Conservation (phyloP, 2,113 vertebrate species). For the Zeus faber region DNA sequence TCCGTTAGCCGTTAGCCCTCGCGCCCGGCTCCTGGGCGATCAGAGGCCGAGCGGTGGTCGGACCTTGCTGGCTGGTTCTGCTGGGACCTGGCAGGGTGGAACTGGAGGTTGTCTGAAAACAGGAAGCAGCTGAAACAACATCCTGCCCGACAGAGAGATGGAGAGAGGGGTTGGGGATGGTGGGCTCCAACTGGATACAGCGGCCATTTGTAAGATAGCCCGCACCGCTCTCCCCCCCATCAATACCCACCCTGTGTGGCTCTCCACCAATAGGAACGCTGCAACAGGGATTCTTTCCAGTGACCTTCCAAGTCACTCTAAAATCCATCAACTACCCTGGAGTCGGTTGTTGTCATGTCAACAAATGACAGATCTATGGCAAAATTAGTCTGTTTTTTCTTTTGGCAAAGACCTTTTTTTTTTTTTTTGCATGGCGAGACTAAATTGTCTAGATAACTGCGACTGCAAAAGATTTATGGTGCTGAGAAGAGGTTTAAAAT, state of each 20-base stretch:
- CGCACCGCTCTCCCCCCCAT: slow-evolving; percentile 20
- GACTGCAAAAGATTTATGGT: too few relatives aligned
- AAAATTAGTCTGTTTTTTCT: too few relatives aligned
- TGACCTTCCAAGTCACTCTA: too few relatives aligned
- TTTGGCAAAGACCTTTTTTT: too few relatives aligned
- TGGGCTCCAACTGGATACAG: slow-evolving; percentile 7
- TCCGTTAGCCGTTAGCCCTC: too few relatives aligned
- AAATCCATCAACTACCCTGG: background rate
- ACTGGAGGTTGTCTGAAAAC: slow-evolving; percentile 53
- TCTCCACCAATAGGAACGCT: slow-evolving; percentile 22
- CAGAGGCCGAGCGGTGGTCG: too few relatives aligned
- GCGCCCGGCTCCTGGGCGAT: too few relatives aligned
- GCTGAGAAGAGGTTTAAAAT: too few relatives aligned
- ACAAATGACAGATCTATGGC: too few relatives aligned
- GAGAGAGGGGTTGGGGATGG: slow-evolving; percentile 4
- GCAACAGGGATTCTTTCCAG: slow-evolving; percentile 46
- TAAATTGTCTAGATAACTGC: too few relatives aligned
- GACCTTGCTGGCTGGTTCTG: background rate
- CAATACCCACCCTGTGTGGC: slow-evolving; percentile 57
- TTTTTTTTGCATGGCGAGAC: too few relatives aligned
- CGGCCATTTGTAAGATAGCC: slow-evolving; percentile 26
- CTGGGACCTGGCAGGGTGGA: slow-evolving; percentile 30
- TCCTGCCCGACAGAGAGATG: slow-evolving; percentile 55
- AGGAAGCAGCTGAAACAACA: slow-evolving; percentile 79
- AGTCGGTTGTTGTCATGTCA: too few relatives aligned